phyloP scores from a whole-genome alignment of 2,797 vertebrate genomes.

The Micropoecilia bifurca region DNA sequence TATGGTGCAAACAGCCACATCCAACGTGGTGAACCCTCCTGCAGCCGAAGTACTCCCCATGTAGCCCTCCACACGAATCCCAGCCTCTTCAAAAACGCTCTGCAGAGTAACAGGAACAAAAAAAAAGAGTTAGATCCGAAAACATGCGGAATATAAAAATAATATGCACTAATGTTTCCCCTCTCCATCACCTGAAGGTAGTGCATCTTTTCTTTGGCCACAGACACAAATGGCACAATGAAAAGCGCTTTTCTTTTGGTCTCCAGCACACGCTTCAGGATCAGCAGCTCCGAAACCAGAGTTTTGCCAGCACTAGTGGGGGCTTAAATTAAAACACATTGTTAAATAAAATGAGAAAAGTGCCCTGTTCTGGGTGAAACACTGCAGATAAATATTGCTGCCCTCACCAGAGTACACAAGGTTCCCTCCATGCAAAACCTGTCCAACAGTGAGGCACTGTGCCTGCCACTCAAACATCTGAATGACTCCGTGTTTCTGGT shows the following conservation, averaged over 20 bases:
- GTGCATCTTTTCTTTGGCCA: conserved; percentile 96
- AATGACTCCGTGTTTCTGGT: conserved; percentile 87
- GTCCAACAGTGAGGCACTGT: conserved; percentile 91
- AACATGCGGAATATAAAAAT: not conserved
- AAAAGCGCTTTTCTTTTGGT: conserved; percentile 93
- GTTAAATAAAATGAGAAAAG: not conserved
- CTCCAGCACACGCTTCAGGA: conserved; percentile 94
- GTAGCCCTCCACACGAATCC: conserved; percentile 92
- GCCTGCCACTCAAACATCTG: conserved; percentile 98
- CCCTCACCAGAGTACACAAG: conserved; percentile 93
- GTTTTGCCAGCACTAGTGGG: conserved; percentile 99
- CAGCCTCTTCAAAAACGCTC: conserved; percentile 93
- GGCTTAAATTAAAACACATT: conserved; percentile 74
- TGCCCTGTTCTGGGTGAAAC: not conserved
- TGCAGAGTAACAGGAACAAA: conserved; percentile 54
- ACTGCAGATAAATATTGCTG: not conserved
- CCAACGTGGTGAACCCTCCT: conserved; percentile 86
- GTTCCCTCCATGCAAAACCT: conserved; percentile 91
- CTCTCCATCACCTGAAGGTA: conserved; percentile 88
- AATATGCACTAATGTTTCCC: not conserved
- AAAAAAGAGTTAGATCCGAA: conserved; percentile 5
- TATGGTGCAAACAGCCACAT: conserved; percentile 96
- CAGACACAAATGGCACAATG: conserved; percentile 96
- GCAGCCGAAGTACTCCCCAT: conserved; percentile 91
- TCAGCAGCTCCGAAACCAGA: conserved; percentile 94